Evolutionary conservation across 2,888 invertebrate species (phyloP).

Genomic region (Willowsia nigromaculata): DNA sequence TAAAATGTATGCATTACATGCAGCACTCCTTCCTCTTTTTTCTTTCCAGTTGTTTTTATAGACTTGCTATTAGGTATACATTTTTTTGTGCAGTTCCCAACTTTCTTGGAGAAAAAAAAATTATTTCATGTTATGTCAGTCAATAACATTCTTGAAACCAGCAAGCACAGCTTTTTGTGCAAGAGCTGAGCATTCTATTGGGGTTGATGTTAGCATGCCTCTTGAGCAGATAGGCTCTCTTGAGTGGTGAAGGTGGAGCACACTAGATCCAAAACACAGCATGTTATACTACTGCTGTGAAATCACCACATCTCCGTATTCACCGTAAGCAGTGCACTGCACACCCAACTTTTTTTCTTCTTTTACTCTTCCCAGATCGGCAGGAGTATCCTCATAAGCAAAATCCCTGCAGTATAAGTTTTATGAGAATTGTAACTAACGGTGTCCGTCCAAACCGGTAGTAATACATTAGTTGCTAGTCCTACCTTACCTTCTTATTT

Average conservation of each 20-base stretch:
- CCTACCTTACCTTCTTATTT: too few relatives aligned
- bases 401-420: too few relatives aligned
- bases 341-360: background rate
- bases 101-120: conserved; percentile 7
- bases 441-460: too few relatives aligned
- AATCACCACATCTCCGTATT: background rate
- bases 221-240: conserved; percentile 70
- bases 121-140: conserved; percentile 36
- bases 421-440: too few relatives aligned
- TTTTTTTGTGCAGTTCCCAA: background rate
- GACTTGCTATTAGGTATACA: too few relatives aligned
- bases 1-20: conserved; percentile 48
- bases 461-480: too few relatives aligned
- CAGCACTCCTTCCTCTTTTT: conserved; percentile 47
- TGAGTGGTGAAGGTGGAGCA: conserved; percentile 71
- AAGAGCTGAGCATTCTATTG: conserved; percentile 60
- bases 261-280: conserved; percentile 64
- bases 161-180: background rate
- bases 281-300: conserved; percentile 32
- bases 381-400: too few relatives aligned
- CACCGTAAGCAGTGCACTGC: background rate
- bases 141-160: conserved; percentile 16
- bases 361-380: conserved; percentile 30
- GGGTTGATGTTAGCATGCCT: conserved; percentile 66
- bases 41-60: background rate